These are phyloP conservation scores for Aplochiton taeniatus DNA, from an alignment of 2,797 vertebrate genomes.

Conservation along the genomic window DNA sequence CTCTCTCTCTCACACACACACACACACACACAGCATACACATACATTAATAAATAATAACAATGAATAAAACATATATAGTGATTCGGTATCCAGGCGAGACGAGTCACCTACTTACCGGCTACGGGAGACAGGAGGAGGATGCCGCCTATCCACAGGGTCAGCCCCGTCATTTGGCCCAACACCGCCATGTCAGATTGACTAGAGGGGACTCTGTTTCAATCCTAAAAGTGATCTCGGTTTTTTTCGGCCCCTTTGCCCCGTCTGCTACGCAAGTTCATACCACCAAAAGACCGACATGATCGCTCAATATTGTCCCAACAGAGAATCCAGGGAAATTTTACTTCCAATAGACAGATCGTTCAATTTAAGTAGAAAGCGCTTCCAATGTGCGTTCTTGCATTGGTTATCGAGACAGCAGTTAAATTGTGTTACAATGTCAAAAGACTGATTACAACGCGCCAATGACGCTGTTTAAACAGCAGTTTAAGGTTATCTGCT, in stretches of 20 bases:
- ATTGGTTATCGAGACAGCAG: too few relatives aligned
- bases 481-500: too few relatives aligned
- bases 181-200: constrained; percentile 22
- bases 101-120: constrained; percentile 42
- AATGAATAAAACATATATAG: background rate
- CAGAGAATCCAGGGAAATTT: background rate
- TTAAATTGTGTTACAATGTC: too few relatives aligned
- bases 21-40: too few relatives aligned
- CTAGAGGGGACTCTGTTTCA: background rate
- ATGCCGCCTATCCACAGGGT: constrained; percentile 41
- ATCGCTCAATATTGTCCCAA: constrained; percentile 3
- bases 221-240: constrained; percentile 7
- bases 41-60: background rate
- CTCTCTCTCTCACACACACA: too few relatives aligned
- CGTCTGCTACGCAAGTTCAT: constrained; percentile 18
- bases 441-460: too few relatives aligned
- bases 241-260: constrained; percentile 3
- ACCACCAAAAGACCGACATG: background rate
- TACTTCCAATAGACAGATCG: background rate
- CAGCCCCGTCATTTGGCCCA: constrained; percentile 35
- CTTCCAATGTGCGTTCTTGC: background rate
- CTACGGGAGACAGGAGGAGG: constrained; percentile 51
- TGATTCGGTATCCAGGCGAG: background rate
- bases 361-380: background rate
- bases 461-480: too few relatives aligned